Conservation (phyloP, 2,113 vertebrate species). For the Rhineura floridana region DNA sequence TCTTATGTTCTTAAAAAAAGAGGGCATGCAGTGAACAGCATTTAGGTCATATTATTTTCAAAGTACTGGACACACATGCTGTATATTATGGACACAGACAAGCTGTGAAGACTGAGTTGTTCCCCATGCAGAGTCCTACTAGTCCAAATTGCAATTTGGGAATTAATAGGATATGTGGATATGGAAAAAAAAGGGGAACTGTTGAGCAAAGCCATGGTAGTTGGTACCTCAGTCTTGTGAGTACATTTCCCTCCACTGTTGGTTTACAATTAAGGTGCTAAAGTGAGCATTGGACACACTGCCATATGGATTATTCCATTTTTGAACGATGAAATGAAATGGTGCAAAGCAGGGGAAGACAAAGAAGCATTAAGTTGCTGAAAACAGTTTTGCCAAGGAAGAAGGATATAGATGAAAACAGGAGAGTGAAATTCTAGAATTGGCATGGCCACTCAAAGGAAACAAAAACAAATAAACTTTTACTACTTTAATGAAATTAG, state of each 20-base stretch:
- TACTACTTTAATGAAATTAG: conserved; percentile 70
- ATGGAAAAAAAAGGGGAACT: not conserved
- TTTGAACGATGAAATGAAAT: conserved; percentile 27
- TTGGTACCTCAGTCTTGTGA: not conserved
- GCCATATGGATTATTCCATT: not conserved
- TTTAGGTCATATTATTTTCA: not conserved
- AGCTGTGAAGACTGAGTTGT: not conserved
- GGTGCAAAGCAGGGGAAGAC: not conserved
- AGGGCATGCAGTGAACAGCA: conserved; percentile 1
- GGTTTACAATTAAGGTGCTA: not conserved
- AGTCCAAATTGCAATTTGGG: not conserved
- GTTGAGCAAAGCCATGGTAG: not conserved
- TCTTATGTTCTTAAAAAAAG: not conserved
- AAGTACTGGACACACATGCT: not conserved
- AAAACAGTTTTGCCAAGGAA: conserved; percentile 36
- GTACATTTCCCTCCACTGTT: not conserved
- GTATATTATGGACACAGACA: not conserved
- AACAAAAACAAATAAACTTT: conserved; percentile 2
- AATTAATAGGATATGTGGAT: not conserved
- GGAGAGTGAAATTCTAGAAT: conserved; percentile 51
- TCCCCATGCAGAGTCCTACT: not conserved
- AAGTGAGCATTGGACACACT: not conserved
- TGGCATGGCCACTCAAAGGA: conserved; percentile 42
- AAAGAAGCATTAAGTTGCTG: not conserved
- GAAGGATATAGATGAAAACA: conserved; percentile 51